These are phyloP conservation scores for Cercopithecus diana DNA, from an alignment of 2,797 vertebrate species.

Conservation along the genomic window DNA sequence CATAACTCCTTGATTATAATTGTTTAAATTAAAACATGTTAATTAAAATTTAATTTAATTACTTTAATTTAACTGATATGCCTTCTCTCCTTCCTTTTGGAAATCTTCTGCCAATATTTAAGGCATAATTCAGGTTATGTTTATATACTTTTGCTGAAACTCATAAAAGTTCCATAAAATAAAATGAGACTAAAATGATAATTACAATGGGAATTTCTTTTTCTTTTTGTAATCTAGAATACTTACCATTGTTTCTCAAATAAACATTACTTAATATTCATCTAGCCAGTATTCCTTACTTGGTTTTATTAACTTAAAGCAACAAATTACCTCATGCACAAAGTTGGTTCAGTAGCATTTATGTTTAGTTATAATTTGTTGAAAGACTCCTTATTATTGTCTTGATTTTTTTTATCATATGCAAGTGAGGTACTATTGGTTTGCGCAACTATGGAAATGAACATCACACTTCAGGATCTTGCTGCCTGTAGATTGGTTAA, in stretches of 20 bases:
- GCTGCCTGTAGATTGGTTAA: conserved; percentile 51
- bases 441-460: conserved; percentile 51
- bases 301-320: conserved; percentile 51
- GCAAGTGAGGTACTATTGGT: conserved; percentile 17
- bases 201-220: background rate
- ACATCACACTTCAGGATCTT: conserved; percentile 57
- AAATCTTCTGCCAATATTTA: conserved; percentile 3
- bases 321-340: conserved; percentile 30
- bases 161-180: background rate
- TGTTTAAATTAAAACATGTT: background rate
- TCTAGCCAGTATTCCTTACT: conserved; percentile 24
- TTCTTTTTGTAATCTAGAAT: background rate
- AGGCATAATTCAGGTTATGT: background rate
- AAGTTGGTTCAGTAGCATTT: conserved; percentile 24
- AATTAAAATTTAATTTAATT: background rate
- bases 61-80: background rate
- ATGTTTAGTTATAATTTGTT: conserved; percentile 47
- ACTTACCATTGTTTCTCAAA: conserved; percentile 22
- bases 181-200: background rate
- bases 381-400: conserved; percentile 53
- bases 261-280: background rate
- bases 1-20: background rate
- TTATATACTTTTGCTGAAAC: background rate
- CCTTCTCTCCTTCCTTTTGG: background rate
- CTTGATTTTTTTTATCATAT: conserved; percentile 53